Evolutionary conservation across 2,888 invertebrate species (phyloP).

Genomic region (Nysson spinosus): DNA sequence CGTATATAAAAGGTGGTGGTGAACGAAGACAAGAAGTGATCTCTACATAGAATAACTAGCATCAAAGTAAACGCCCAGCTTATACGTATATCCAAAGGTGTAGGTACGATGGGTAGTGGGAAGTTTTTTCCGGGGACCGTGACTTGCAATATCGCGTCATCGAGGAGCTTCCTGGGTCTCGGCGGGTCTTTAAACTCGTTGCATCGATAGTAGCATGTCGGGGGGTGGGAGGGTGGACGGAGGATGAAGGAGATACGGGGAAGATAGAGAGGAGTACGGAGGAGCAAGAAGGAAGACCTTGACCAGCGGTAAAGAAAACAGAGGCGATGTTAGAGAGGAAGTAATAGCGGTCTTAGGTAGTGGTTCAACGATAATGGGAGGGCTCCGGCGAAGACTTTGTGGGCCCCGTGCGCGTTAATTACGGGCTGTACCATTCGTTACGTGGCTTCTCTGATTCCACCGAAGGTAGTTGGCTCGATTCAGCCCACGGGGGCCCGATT

Average conservation of each 20-base stretch:
- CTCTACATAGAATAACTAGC: too few species aligned
- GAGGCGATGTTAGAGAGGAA: slow-evolving; percentile 50
- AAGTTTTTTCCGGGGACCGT: slow-evolving; percentile 22
- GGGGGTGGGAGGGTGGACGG: not conserved
- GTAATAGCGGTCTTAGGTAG: slow-evolving; percentile 50
- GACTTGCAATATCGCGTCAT: slow-evolving; percentile 51
- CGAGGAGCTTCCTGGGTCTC: slow-evolving; percentile 49
- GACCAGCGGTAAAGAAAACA: slow-evolving; percentile 50
- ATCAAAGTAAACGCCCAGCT: slow-evolving; percentile 10
- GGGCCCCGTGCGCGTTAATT: slow-evolving; percentile 50
- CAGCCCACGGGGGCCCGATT: slow-evolving; percentile 27
- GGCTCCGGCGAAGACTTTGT: slow-evolving; percentile 31
- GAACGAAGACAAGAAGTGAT: not conserved
- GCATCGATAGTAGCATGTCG: slow-evolving; percentile 45
- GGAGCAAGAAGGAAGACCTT: too few species aligned
- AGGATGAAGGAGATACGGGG: not conserved
- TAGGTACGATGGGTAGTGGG: slow-evolving; percentile 4
- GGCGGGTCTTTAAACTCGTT: slow-evolving; percentile 52
- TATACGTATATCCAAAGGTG: not conserved
- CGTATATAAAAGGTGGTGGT: too few species aligned
- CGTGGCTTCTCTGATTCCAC: slow-evolving; percentile 54
- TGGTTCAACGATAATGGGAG: slow-evolving; percentile 48
- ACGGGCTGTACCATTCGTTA: slow-evolving; percentile 53
- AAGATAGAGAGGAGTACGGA: too few species aligned
- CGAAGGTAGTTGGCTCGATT: slow-evolving; percentile 14